Conservation (phyloP, 1,140 invertebrate genomes). For the Hyposmocoma kahamanoa region DNA sequence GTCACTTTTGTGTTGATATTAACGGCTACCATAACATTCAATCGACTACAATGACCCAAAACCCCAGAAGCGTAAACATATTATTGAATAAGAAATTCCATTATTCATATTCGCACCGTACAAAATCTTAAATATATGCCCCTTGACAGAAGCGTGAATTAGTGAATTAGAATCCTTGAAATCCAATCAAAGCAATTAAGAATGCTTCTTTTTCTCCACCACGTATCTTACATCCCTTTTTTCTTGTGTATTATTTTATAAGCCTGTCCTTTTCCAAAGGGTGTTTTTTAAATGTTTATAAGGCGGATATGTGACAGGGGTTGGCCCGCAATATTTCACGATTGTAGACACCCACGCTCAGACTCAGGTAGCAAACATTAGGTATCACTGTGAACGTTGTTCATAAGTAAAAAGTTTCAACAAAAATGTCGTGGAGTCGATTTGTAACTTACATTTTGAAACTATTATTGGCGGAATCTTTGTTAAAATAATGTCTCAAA, state of each 20-base stretch:
- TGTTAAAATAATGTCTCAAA: too few relatives aligned
- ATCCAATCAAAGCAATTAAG: constrained; percentile 69
- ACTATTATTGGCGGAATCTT: too few relatives aligned
- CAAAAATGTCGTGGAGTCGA: constrained; percentile 33
- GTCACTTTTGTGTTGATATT: constrained; percentile 50
- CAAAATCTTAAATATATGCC: constrained; percentile 66
- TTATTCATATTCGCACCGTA: constrained; percentile 47
- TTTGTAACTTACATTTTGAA: neutral
- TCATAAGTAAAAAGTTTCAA: constrained; percentile 49
- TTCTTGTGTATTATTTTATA: constrained; percentile 5
- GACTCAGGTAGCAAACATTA: constrained; percentile 70
- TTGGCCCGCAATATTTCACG: constrained; percentile 66
- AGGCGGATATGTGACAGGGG: constrained; percentile 62
- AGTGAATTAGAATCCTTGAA: constrained; percentile 71
- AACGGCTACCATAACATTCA: constrained; percentile 42
- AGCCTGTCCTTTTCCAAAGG: constrained; percentile 15
- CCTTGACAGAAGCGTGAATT: constrained; percentile 60
- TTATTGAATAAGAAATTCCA: constrained; percentile 43
- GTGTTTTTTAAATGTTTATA: constrained; percentile 41
- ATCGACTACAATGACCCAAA: constrained; percentile 48
- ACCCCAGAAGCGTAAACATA: constrained; percentile 59
- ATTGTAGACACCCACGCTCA: constrained; percentile 58
- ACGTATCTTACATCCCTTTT: constrained; percentile 26
- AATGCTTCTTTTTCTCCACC: constrained; percentile 35
- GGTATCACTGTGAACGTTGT: constrained; percentile 64